phyloP scores from a whole-genome alignment of 2,888 invertebrate genomes.

The Ophioninae sp. region DNA sequence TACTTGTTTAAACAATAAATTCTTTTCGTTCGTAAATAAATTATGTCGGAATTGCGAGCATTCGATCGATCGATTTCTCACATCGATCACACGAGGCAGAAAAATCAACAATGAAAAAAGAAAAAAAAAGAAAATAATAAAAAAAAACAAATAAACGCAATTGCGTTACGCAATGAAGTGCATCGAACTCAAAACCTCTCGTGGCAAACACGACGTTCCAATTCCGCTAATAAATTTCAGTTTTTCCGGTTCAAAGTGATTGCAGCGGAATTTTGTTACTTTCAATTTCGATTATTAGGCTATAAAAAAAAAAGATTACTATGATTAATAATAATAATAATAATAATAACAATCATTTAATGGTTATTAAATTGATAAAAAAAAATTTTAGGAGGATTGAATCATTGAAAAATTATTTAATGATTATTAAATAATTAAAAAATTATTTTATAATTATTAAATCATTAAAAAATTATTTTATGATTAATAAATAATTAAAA shows the following conservation, averaged over 20 bases:
- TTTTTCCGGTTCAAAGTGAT: conserved; percentile 41
- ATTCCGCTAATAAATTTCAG: conserved; percentile 13
- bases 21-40: neutral
- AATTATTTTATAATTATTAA: too few relatives aligned
- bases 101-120: neutral
- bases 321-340: too few relatives aligned
- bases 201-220: conserved; percentile 12
- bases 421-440: too few relatives aligned
- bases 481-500: too few relatives aligned
- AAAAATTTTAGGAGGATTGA: too few relatives aligned
- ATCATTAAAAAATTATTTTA: too few relatives aligned
- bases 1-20: neutral
- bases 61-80: neutral
- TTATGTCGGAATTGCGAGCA: neutral
- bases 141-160: neutral
- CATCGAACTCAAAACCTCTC: conserved; percentile 44
- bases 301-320: too few relatives aligned
- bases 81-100: neutral
- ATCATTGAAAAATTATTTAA: too few relatives aligned
- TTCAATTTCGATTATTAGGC: too few relatives aligned
- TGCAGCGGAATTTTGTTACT: conserved; percentile 18
- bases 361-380: too few relatives aligned
- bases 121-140: neutral
- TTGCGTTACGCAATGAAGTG: conserved; percentile 43
- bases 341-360: too few relatives aligned